These are phyloP conservation scores for Calephelis perditalis DNA, from an alignment of 2,888 invertebrate species.

Conservation along the genomic window DNA sequence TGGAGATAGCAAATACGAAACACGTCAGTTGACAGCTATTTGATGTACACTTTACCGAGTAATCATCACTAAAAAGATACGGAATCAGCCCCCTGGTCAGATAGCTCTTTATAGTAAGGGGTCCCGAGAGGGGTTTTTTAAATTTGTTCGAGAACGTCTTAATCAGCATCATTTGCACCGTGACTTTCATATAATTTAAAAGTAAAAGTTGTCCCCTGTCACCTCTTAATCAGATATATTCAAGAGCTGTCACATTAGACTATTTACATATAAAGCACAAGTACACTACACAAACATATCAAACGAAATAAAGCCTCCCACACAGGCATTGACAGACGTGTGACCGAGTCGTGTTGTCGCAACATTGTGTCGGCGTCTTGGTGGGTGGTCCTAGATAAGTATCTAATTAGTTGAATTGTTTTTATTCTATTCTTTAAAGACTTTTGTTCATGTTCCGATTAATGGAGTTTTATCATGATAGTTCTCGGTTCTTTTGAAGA, in stretches of 20 bases:
- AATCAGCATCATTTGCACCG: neutral
- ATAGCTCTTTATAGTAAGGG: too few relatives aligned
- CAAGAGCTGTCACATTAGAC: slow-evolving; percentile 27
- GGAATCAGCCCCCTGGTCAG: too few relatives aligned
- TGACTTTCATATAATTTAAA: neutral
- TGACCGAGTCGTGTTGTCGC: slow-evolving; percentile 57
- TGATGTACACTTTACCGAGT: too few relatives aligned
- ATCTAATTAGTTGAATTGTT: slow-evolving; percentile 54
- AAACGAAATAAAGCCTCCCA: slow-evolving; percentile 31
- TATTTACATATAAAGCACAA: slow-evolving; percentile 12
- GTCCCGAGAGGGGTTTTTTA: too few relatives aligned
- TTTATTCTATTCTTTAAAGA: slow-evolving; percentile 20
- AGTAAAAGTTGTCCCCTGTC: slow-evolving; percentile 11
- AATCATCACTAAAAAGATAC: too few relatives aligned
- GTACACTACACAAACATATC: slow-evolving; percentile 28
- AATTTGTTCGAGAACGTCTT: too few relatives aligned
- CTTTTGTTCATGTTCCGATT: slow-evolving; percentile 13
- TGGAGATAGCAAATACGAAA: too few relatives aligned
- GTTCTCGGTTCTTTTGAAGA: too few relatives aligned
- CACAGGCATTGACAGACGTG: slow-evolving; percentile 32
- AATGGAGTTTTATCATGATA: neutral
- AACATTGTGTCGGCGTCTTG: slow-evolving; percentile 36
- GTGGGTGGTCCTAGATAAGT: slow-evolving; percentile 66
- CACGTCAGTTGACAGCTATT: too few relatives aligned
- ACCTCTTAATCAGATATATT: slow-evolving; percentile 19